Base-by-base conservation (phyloP, 2,888 invertebrate genomes). In the Rotaria macrura region DNA sequence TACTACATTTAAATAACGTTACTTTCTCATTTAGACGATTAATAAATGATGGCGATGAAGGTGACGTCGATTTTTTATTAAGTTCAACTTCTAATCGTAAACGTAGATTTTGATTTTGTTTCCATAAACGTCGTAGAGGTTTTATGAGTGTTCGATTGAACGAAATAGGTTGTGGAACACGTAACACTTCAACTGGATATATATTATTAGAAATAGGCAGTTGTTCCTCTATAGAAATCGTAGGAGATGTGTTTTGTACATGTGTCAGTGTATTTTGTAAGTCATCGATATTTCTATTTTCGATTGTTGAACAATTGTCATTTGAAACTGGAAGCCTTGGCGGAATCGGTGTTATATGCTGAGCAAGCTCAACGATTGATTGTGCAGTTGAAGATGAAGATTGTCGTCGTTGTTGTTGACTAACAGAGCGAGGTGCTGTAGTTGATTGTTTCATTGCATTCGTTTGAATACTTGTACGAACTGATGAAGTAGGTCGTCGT, bases 101-200 rank as follows among this genome's bases (percentile, higher is more conserved):
- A 25, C 74, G 74, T 40, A 40, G 43, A 38, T 23, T 74, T 74
- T 74, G 40, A 74, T 74, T 74, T 74, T 74, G 74, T 74, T 74
- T 74, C 74, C 74, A 74, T 74, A 74, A 74, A 40, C 43, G 38
- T 12, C 74, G 74, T 74, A 74, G 43, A 40, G 74, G 74, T 74
- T 74, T 74, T 10, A 74, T 40, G 23, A 74, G 14, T 40, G 74
- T 3, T 25, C 25, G 43, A 40, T 74, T 40, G 5, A 74, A 34
- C 25, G 34, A 34, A 6, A 65, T 65, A 34, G 65, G 34, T 29
- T 65, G 29, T 29, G 34, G 65, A 65, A 65, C 17, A 34, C 29
- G 12, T 17, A n/a, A 34, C 1, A 17, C 17, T 2, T n/a, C 34
- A 17, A 65, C 12, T 7, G 20, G 9, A 65, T 10, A 17, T 1